Conservation (phyloP, 1,140 invertebrate genomes). For the Globodera ellingtonae region DNA sequence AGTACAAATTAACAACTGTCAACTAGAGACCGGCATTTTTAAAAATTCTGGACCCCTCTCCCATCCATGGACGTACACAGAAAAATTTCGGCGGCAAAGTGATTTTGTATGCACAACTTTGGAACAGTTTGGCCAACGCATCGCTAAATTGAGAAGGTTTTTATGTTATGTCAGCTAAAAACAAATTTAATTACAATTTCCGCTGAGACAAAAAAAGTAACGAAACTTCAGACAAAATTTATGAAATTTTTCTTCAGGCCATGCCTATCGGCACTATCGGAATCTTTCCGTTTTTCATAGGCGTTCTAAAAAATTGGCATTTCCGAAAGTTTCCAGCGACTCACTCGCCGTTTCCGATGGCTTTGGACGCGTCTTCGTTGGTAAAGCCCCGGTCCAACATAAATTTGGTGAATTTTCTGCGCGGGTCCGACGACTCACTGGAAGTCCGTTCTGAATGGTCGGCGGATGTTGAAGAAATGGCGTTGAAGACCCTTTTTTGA, state of each 20-base stretch:
- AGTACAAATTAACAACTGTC: no score
- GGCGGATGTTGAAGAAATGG: neutral
- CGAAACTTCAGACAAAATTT: no score
- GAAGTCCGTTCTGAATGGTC: neutral
- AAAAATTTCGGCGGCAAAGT: constrained; percentile 30
- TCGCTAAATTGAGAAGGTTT: constrained; percentile 35
- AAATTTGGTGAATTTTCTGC: constrained; percentile 35
- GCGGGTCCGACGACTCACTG: constrained; percentile 10
- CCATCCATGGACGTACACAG: no score
- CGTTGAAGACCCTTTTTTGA: constrained; percentile 38
- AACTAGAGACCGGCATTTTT: no score
- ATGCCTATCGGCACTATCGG: no score
- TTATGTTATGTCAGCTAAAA: constrained; percentile 9
- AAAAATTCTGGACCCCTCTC: no score
- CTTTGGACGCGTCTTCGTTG: constrained; percentile 18
- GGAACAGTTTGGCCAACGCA: constrained; percentile 19
- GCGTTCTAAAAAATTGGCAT: no score
- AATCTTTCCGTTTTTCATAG: no score
- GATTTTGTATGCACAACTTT: constrained; percentile 38
- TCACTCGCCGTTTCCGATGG: constrained; percentile 33
- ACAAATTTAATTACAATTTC: no score
- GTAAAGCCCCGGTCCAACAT: constrained; percentile 21
- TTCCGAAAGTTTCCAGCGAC: no score
- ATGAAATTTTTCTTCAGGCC: no score
- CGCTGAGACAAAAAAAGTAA: no score